These are phyloP conservation scores for Oppia nitens DNA, from an alignment of 1,140 invertebrate genomes.

Conservation along the genomic window DNA sequence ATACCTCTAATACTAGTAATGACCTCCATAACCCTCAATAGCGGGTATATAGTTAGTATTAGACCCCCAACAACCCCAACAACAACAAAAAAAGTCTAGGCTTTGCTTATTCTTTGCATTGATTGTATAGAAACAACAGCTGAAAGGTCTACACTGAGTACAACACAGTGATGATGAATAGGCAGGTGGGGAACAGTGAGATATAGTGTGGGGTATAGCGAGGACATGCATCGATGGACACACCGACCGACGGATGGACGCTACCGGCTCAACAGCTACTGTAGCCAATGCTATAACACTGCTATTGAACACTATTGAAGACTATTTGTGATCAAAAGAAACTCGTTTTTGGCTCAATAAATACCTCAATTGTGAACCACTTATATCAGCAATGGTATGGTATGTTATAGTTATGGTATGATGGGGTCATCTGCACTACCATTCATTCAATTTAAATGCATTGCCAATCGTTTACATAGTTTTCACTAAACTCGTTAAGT, in stretches of 20 bases:
- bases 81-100: background rate
- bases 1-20: too few relatives aligned
- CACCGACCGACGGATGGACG: background rate
- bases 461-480: too few relatives aligned
- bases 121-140: background rate
- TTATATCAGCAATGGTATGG: background rate
- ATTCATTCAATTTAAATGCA: too few relatives aligned
- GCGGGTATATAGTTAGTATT: too few relatives aligned
- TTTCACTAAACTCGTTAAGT: background rate
- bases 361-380: background rate
- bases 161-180: background rate
- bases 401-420: too few relatives aligned
- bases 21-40: too few relatives aligned
- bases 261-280: background rate
- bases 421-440: background rate
- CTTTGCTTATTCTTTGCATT: background rate
- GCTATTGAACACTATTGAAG: too few relatives aligned
- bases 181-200: background rate
- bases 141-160: background rate
- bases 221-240: background rate
- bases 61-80: background rate
- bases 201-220: background rate
- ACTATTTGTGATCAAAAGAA: background rate
- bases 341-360: background rate
- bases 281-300: background rate